phyloP scores from a whole-genome alignment of 2,888 invertebrate genomes.

The Caenorhabditis japonica region DNA sequence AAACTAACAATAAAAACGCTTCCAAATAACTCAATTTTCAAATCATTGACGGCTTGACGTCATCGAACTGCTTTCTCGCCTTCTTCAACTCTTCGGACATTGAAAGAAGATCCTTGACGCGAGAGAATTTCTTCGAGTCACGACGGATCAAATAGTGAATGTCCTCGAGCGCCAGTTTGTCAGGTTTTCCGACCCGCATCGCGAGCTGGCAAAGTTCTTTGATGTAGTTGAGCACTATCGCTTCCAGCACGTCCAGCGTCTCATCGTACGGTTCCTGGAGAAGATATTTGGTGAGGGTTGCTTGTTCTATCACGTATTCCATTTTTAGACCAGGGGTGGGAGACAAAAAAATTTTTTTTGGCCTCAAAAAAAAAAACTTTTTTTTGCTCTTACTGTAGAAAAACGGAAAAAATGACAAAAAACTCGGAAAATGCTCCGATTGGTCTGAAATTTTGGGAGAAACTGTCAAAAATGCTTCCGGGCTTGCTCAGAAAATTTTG shows the following conservation, averaged over 20 bases:
- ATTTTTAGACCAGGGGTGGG: too few species aligned
- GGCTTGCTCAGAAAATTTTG: too few species aligned
- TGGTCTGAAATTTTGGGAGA: too few species aligned
- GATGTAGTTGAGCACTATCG: conserved; percentile 92
- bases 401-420: too few species aligned
- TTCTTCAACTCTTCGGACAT: conserved; percentile 98
- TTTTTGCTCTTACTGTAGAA: too few species aligned
- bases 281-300: background rate
- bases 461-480: too few species aligned
- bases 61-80: conserved; percentile 98
- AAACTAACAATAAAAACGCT: too few species aligned
- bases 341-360: too few species aligned
- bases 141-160: conserved; percentile 91
- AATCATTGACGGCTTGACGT: conserved; percentile 78
- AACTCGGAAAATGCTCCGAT: too few species aligned
- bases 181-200: conserved; percentile 83
- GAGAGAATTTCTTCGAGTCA: conserved; percentile 94
- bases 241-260: conserved; percentile 96
- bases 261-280: conserved; percentile 88
- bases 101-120: conserved; percentile 84
- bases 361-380: too few species aligned
- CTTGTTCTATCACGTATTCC: too few species aligned
- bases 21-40: too few species aligned
- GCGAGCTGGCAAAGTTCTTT: conserved; percentile 56
- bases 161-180: conserved; percentile 96